These are phyloP conservation scores for Drosophila sucinea DNA, from an alignment of 1,140 invertebrate genomes.

Conservation along the genomic window DNA sequence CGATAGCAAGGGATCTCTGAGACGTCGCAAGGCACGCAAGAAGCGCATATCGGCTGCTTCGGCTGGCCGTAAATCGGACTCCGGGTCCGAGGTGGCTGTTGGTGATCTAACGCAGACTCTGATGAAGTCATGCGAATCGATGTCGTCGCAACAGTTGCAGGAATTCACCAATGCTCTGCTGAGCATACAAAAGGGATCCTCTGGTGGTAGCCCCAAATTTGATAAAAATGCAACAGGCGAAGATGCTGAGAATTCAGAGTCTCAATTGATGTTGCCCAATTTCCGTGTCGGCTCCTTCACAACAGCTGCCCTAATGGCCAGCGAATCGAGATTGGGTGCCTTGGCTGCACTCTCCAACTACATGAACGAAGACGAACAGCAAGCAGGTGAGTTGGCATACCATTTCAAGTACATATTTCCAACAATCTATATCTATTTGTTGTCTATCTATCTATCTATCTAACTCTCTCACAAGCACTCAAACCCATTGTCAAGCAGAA, in stretches of 20 bases:
- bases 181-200: conserved; percentile 63
- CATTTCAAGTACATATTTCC: neutral
- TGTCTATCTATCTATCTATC: conserved; percentile 34
- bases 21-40: conserved; percentile 88
- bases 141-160: conserved; percentile 84
- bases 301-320: conserved; percentile 65
- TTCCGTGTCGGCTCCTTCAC: conserved; percentile 86
- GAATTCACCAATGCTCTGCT: conserved; percentile 77
- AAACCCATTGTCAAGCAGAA: conserved; percentile 73
- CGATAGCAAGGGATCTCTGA: conserved; percentile 83
- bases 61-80: conserved; percentile 85
- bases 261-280: conserved; percentile 84
- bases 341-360: conserved; percentile 78
- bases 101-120: conserved; percentile 70
- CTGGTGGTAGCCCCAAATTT: conserved; percentile 34
- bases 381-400: conserved; percentile 68
- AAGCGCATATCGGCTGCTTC: conserved; percentile 82
- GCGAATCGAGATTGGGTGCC: conserved; percentile 71
- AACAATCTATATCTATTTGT: conserved; percentile 25
- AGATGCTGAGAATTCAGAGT: conserved; percentile 62
- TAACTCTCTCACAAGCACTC: conserved; percentile 69
- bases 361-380: conserved; percentile 76
- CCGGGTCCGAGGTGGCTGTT: conserved; percentile 84
- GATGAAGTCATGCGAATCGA: conserved; percentile 78
- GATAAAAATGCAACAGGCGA: conserved; percentile 19